Evolutionary conservation across 37 sponge, comb jelly and placozoan species (phyloP).

Genomic region (Theonella swinhoei): DNA sequence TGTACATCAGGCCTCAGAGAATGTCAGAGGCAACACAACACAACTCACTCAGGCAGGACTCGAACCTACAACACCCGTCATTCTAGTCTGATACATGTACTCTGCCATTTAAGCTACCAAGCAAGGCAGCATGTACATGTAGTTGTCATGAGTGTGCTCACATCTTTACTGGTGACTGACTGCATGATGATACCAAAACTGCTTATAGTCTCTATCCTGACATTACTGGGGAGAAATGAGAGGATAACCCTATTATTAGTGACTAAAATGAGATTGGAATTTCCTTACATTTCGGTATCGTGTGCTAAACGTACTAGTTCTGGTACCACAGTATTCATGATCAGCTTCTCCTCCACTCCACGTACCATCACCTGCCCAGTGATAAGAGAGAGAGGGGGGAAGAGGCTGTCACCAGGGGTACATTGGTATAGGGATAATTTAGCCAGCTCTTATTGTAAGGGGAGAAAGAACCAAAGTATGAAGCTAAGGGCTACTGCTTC

Average conservation of each 20-base stretch:
- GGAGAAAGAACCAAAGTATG: no score
- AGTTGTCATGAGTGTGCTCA: no score
- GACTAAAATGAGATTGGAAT: neutral
- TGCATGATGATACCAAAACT: conserved; percentile 80
- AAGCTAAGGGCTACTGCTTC: no score
- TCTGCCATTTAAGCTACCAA: no score
- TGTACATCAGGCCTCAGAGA: neutral
- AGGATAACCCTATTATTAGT: neutral
- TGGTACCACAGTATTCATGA: conserved; percentile 58
- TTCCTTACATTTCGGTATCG: conserved; percentile 73
- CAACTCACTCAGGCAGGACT: no score
- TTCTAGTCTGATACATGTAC: no score
- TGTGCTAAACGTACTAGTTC: conserved; percentile 66
- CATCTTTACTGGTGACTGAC: conserved; percentile 64
- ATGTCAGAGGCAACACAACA: no score
- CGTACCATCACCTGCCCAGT: conserved; percentile 46
- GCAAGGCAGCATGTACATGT: no score
- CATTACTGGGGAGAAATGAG: conserved; percentile 43
- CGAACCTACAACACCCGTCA: no score
- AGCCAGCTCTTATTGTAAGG: no score
- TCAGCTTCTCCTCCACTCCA: conserved; percentile 55
- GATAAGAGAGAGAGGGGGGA: neutral
- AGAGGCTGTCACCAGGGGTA: no score
- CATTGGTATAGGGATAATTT: no score
- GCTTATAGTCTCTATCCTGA: conserved; percentile 62